phyloP scores from a whole-genome alignment of 2,113 vertebrate genomes.

The Felis chaus region DNA sequence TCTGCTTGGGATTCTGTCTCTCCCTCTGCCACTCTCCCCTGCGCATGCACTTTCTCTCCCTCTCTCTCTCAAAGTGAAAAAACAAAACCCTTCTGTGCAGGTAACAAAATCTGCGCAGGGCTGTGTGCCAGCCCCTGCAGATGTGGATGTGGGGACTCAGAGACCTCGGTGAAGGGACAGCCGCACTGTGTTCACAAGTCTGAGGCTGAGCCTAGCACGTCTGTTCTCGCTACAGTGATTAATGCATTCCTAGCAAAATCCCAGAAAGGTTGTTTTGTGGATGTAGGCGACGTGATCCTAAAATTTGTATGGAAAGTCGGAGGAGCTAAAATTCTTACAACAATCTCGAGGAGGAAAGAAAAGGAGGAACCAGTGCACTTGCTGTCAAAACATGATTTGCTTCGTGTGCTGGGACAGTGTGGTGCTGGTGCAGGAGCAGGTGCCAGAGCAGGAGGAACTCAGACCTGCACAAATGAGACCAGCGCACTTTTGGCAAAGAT shows the following conservation, averaged over 20 bases:
- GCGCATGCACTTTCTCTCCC: no score
- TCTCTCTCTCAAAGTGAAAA: background rate
- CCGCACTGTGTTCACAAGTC: rapidly evolving
- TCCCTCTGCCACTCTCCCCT: no score
- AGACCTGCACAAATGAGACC: background rate
- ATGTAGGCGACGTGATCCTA: background rate
- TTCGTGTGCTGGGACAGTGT: rapidly evolving
- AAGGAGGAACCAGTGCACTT: no score
- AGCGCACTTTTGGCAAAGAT: no score
- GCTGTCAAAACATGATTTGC: background rate
- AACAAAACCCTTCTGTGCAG: background rate
- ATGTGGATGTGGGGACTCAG: background rate
- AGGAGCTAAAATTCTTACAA: background rate
- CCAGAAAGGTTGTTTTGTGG: background rate
- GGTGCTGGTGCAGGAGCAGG: rapidly evolving
- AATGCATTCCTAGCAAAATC: background rate
- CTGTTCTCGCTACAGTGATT: background rate
- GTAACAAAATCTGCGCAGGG: no score
- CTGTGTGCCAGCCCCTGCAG: no score
- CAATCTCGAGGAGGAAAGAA: background rate
- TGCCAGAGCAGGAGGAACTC: rapidly evolving
- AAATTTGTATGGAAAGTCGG: background rate
- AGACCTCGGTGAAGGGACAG: no score
- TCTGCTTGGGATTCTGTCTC: no score
- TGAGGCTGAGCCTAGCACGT: background rate